phyloP scores from a whole-genome alignment of 2,113 vertebrate species.

The Tetrao urogallus region DNA sequence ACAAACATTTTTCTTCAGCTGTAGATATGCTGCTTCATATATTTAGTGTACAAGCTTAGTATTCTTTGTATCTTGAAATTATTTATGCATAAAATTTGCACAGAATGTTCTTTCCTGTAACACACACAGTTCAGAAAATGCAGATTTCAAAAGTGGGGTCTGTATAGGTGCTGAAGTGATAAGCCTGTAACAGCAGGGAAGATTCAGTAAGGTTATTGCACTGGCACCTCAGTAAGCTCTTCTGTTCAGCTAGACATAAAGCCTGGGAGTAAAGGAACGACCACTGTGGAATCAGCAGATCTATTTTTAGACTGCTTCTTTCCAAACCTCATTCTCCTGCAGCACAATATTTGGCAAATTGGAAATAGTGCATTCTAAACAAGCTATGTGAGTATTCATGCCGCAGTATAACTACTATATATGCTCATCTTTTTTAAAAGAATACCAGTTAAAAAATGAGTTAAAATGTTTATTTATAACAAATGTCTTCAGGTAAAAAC shows the following conservation, averaged over 20 bases:
- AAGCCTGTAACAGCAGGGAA: slow-evolving; percentile 31
- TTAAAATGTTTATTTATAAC: neutral
- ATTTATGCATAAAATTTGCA: neutral
- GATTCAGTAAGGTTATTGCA: slow-evolving; percentile 44
- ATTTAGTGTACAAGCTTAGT: neutral
- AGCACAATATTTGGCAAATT: slow-evolving; percentile 30
- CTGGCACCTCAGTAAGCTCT: slow-evolving; percentile 36
- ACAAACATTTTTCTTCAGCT: neutral
- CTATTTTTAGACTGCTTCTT: slow-evolving; percentile 67
- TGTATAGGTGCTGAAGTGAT: slow-evolving; percentile 29
- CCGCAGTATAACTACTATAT: neutral
- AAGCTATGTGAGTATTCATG: neutral
- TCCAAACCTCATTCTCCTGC: slow-evolving; percentile 17
- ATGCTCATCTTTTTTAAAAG: neutral
- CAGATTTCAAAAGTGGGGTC: slow-evolving; percentile 1
- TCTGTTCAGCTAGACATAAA: slow-evolving; percentile 56
- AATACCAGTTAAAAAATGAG: neutral
- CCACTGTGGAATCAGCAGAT: slow-evolving; percentile 54
- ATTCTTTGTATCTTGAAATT: neutral
- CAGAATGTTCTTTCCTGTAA: neutral
- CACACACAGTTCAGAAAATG: neutral
- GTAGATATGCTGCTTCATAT: neutral
- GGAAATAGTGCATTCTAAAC: slow-evolving; percentile 12
- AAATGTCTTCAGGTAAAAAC: neutral
- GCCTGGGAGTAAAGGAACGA: slow-evolving; percentile 44